Percentiles rank a stretch among this genome's conserved stretches.
Conservation (phyloP, 2,797 vertebrate species). For the Acanthopagrus latus region DNA sequence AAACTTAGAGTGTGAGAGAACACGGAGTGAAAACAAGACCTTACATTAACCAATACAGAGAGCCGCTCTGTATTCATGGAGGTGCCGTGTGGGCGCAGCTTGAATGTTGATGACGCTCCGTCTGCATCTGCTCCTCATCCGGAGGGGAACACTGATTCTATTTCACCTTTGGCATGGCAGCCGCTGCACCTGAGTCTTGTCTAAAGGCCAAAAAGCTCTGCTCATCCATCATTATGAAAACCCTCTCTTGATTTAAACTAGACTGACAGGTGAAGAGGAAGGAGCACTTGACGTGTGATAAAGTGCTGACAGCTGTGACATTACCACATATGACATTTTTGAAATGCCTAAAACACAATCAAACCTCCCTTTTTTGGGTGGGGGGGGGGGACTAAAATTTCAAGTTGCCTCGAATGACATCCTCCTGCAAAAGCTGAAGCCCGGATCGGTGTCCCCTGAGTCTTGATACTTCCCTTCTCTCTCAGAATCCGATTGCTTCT, state of each 20-base stretch:
- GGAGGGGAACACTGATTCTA: slow-evolving; percentile 39
- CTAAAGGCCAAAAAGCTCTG: slow-evolving; percentile 55
- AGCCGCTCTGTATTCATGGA: slow-evolving; percentile 76
- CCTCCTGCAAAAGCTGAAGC: slow-evolving; percentile 40
- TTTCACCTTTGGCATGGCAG: slow-evolving; percentile 72
- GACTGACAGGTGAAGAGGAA: slow-evolving; percentile 1
- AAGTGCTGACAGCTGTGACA: slow-evolving; percentile 33
- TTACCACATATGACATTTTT: slow-evolving; percentile 27
- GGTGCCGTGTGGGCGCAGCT: slow-evolving; percentile 24
- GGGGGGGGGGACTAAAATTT: slow-evolving; percentile 18
- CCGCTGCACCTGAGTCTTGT: slow-evolving; percentile 47
- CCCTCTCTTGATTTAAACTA: slow-evolving; percentile 22
- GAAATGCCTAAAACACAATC: slow-evolving; percentile 18
- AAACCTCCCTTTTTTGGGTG: neutral
- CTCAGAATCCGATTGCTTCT: slow-evolving; percentile 19
- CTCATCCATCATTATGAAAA: slow-evolving; percentile 61
- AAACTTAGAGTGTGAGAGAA: slow-evolving; percentile 43
- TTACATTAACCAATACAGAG: slow-evolving; percentile 60
- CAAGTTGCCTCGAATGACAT: slow-evolving; percentile 37
- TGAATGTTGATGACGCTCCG: slow-evolving; percentile 69
- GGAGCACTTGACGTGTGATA: slow-evolving; percentile 1
- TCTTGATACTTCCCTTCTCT: slow-evolving; percentile 28
- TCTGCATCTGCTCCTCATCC: slow-evolving; percentile 67
- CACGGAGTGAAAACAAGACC: slow-evolving; percentile 57
- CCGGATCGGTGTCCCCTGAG: slow-evolving; percentile 30